A percentile compares a stretch with the other conserved stretches of the same genome.
Conservation (phyloP, 2,888 invertebrate species). For the Acanthoscelides obtectus region DNA sequence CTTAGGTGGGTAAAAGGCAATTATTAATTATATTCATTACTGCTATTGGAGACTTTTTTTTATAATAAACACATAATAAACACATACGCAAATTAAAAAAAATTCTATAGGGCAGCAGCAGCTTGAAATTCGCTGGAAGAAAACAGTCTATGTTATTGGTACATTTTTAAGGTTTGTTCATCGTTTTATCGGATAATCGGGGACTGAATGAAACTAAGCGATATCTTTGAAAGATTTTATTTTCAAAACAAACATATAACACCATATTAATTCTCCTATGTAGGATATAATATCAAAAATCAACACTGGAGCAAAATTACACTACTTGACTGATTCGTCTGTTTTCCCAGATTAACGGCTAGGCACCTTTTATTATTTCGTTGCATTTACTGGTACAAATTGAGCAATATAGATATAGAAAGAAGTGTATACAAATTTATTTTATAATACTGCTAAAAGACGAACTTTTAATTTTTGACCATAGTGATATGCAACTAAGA, state of each 20-base stretch:
- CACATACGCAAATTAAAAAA: too few species aligned
- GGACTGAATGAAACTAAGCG: neutral
- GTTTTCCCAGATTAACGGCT: neutral
- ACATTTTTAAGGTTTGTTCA: too few species aligned
- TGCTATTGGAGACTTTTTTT: too few species aligned
- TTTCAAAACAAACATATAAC: constrained; percentile 23
- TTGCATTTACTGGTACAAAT: neutral
- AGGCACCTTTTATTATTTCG: constrained; percentile 4
- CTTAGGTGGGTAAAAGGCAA: too few species aligned
- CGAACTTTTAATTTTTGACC: neutral
- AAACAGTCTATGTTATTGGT: too few species aligned
- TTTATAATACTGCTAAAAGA: neutral
- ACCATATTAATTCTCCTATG: constrained; percentile 20
- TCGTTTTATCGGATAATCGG: too few species aligned
- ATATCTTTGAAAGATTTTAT: constrained; percentile 3
- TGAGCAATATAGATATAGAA: neutral
- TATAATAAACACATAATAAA: too few species aligned
- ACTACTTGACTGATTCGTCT: constrained; percentile 11
- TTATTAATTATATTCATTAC: too few species aligned
- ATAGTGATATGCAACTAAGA: neutral
- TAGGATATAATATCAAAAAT: constrained; percentile 21
- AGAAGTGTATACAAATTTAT: neutral
- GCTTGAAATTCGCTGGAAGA: too few species aligned
- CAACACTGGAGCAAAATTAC: constrained; percentile 19
- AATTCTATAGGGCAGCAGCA: too few species aligned